Conservation (phyloP, 2,797 vertebrate species). For the Chaetodon trifasciatus region DNA sequence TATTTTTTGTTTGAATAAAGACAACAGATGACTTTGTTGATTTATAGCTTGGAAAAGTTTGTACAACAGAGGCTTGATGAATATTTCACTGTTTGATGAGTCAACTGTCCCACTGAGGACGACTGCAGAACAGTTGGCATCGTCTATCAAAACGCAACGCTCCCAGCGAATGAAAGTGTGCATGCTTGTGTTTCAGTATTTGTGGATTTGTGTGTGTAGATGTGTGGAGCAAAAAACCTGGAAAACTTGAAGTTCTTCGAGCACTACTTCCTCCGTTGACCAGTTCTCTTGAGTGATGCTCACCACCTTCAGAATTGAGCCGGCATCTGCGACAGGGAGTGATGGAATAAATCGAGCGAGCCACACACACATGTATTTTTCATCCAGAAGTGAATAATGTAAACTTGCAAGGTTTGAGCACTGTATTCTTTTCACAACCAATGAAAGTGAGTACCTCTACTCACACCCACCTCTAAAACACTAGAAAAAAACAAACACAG, state of each 20-base stretch:
- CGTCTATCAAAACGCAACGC: neutral
- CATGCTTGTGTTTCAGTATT: conserved; percentile 2
- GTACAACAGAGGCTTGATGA: neutral
- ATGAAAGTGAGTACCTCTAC: neutral
- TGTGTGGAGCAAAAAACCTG: conserved; percentile 84
- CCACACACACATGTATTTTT: conserved; percentile 10
- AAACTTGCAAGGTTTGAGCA: neutral
- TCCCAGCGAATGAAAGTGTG: neutral
- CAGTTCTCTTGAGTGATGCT: conserved; percentile 96
- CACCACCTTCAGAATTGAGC: conserved; percentile 95
- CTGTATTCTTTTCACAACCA: neutral
- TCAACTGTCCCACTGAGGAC: conserved; percentile 10
- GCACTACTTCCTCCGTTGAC: conserved; percentile 93
- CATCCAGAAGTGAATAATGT: conserved; percentile 13
- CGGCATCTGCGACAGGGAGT: conserved; percentile 84
- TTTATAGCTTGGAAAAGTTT: conserved; percentile 11
- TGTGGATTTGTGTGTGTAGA: conserved; percentile 23
- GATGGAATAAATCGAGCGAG: neutral
- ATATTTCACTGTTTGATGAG: conserved; percentile 40
- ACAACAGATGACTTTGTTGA: conserved; percentile 9
- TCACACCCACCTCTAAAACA: neutral
- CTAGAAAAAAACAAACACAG: neutral
- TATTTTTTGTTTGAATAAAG: neutral
- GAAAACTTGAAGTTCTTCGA: conserved; percentile 96
- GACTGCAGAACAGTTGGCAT: conserved; percentile 11